Evolutionary conservation across 2,888 invertebrate species (phyloP).

Genomic region (Hesperia comma): DNA sequence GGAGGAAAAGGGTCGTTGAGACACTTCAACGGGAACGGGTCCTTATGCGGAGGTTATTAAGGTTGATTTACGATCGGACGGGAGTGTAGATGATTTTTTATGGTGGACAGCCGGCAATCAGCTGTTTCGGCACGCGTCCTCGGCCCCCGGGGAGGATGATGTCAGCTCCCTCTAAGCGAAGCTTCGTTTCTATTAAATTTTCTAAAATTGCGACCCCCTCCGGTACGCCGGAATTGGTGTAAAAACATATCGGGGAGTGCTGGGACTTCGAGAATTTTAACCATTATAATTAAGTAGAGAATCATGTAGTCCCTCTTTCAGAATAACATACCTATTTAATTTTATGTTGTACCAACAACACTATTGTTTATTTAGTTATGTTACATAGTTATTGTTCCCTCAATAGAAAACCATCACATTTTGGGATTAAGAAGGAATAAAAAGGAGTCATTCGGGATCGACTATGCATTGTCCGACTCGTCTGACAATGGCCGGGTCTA

Average conservation of each 20-base stretch:
- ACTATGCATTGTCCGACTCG: too few relatives aligned
- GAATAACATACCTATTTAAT: neutral
- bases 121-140: constrained; percentile 80
- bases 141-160: constrained; percentile 69
- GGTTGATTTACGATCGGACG: constrained; percentile 46
- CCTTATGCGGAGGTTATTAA: constrained; percentile 38
- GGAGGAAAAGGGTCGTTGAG: constrained; percentile 59
- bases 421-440: too few relatives aligned
- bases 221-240: constrained; percentile 41
- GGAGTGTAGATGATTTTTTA: constrained; percentile 69
- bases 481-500: too few relatives aligned
- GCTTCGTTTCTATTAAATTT: constrained; percentile 70
- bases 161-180: constrained; percentile 63
- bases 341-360: too few relatives aligned
- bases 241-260: constrained; percentile 33
- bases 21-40: constrained; percentile 36
- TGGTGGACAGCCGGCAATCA: constrained; percentile 77
- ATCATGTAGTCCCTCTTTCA: constrained; percentile 13
- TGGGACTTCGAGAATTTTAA: constrained; percentile 24
- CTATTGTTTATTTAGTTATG: too few relatives aligned
- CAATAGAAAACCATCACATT: too few relatives aligned
- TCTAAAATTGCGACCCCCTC: constrained; percentile 55
- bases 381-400: too few relatives aligned
- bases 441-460: too few relatives aligned
- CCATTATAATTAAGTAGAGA: constrained; percentile 28